Base-by-base conservation (phyloP, 2,797 vertebrate species). In the Leptoclinus maculatus region DNA sequence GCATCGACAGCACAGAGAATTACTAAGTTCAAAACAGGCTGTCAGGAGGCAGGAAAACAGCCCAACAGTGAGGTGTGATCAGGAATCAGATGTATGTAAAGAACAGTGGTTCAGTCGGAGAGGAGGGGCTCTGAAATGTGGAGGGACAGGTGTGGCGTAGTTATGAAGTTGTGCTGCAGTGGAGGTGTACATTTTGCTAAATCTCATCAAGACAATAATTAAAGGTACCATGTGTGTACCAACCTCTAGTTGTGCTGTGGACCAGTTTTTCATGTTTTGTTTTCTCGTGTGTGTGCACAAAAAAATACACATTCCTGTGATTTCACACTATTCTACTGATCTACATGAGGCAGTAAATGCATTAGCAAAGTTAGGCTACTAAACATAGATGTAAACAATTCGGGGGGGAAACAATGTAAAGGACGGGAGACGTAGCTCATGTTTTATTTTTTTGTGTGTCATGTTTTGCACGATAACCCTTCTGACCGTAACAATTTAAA, bases 1-100 rank as follows among this genome's bases (percentile, higher is more conserved):
- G 43, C 58, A 76, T 82, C 54, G 71, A 76, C 67, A 65, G 25
- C 49, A 14, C 39, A 39, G 43, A 73, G 29, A 78, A 78, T 75
- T 53, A 68, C 73, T 66, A 53, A 63, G 49, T 56, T 67, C 29
- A 25, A 32, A 71, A 47, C 38, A 62, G 47, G 65, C 36, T 34
- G 68, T 16, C 17, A 43, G 47, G 29, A 53, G 71, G 54, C 29
- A 51, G 16, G 7, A 76, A 76, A 41, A 60, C 25, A 27, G 19
- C 36, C 19, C 27, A 5, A 53, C 23, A 23, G 23, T 66, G 56
- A 58, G 25, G 59, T 38, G 21, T 23, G 63, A 41, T 60, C 7
- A 54, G 45, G 49, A 70, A 16, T 45, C 43, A 59, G 43, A 49
- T 3, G 17, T 34, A 65, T 43, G 62, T 74, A 21, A 34, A 57